A percentile compares a stretch with the other conserved stretches of the same genome.
Evolutionary conservation across 2,888 invertebrate species (phyloP).

Genomic region (Ormia ochracea): DNA sequence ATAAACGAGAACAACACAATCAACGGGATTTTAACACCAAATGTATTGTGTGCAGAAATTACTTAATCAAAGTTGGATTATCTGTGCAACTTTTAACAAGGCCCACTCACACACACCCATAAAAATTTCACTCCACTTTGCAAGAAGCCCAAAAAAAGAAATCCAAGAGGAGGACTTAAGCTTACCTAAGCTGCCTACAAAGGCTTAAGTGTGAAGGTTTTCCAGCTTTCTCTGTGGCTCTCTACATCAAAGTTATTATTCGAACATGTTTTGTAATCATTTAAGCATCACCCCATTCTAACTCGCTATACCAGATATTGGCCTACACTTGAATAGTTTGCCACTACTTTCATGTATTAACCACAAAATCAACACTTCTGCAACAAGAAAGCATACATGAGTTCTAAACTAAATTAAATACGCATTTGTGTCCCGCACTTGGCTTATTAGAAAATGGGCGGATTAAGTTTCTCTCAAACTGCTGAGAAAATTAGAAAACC

Average conservation of each 20-base stretch:
- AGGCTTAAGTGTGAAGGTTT: slow-evolving; percentile 61
- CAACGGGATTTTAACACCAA: slow-evolving; percentile 72
- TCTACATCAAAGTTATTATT: slow-evolving; percentile 36
- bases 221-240: slow-evolving; percentile 45
- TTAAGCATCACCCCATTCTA: slow-evolving; percentile 39
- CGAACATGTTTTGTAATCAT: slow-evolving; percentile 34
- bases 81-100: slow-evolving; percentile 65
- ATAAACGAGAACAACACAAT: slow-evolving; percentile 42
- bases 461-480: slow-evolving; percentile 55
- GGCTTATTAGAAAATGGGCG: slow-evolving; percentile 59
- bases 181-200: slow-evolving; percentile 56
- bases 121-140: slow-evolving; percentile 23
- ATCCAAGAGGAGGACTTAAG: slow-evolving; percentile 50
- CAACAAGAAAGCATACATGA: slow-evolving; percentile 35
- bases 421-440: slow-evolving; percentile 63
- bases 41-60: slow-evolving; percentile 69
- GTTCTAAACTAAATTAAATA: slow-evolving; percentile 73
- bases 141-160: slow-evolving; percentile 31
- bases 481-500: slow-evolving; percentile 9
- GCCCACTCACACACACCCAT: not conserved
- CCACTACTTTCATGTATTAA: slow-evolving; percentile 17
- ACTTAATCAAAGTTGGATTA: slow-evolving; percentile 76
- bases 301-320: not conserved
- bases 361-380: slow-evolving; percentile 24
- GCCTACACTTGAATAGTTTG: slow-evolving; percentile 68